Base-by-base conservation (phyloP, 2,888 invertebrate genomes). In the Microplitis deprimator region DNA sequence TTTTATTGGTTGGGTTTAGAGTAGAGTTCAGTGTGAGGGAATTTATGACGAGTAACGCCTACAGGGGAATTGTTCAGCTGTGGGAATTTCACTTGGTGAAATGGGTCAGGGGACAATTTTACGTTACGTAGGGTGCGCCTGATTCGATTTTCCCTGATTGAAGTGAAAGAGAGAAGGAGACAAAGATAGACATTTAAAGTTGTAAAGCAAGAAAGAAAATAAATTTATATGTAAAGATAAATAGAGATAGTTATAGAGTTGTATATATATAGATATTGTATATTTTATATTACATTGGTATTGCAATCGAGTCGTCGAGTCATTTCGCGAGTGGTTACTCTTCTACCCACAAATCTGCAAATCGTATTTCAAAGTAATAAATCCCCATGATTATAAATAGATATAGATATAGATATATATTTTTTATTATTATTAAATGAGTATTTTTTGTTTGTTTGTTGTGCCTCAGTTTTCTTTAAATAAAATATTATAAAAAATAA, bases 31-130 rank as follows among this genome's bases (percentile, higher is more conserved):
- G 68, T 71, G 78, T 62, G 76, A 75, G 79, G 82, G 85, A 87
- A 88, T 88, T 88, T 84, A 85, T 84, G 83, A 82, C 80, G 79
- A 78, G 73, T 81, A 78, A 79, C 79, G 82, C 85, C 65, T 81
- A 40, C 76, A 69, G 84, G 84, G 84, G 78, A 83, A 80, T 81
- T 81, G 82, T 50, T 8, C 81, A 67, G 71, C 67, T 75, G 75
- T 75, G 75, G 75, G 75, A 81, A 79, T 78, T 50, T 79, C 72
- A 61, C 76, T 73, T 79, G 65, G 68, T 76, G 80, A 85, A 87
- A 87, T 85, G 83, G 87, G 86, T 87, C 87, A 87, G 85, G 82
- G 83, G 81, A 50, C 74, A 79, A 69, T 74, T 71, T 38, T 60
- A 60, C 61, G 60, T 17, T 60, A 68, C 68, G 20, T 65, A 68